Percentiles rank a stretch among this genome's conserved stretches.
Evolutionary conservation across 2,113 vertebrate genomes (phyloP).

Genomic region (Myotis yumanensis): DNA sequence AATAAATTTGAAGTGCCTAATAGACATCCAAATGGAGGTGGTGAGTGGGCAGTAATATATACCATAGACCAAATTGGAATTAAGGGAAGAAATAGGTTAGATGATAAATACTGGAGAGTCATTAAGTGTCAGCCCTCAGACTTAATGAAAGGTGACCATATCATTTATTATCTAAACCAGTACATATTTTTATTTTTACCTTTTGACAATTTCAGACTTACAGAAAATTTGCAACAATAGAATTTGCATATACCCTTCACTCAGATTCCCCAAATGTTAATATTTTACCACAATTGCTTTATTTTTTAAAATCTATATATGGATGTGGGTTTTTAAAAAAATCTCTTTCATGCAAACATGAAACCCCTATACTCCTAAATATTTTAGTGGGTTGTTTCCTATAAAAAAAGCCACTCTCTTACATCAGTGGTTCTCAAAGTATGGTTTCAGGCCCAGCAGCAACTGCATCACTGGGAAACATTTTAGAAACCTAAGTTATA

Average conservation of each 20-base stretch:
- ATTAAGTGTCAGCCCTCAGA: not conserved
- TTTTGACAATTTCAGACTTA: not conserved
- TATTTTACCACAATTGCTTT: not conserved
- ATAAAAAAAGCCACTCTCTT: not conserved
- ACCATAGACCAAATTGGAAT: not conserved
- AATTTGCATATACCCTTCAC: not conserved
- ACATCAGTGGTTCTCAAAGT: not conserved
- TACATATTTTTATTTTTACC: not conserved
- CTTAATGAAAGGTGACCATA: not conserved
- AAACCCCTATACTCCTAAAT: not conserved
- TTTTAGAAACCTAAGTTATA: not conserved
- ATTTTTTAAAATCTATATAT: not conserved
- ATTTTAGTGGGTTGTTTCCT: not conserved
- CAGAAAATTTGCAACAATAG: not conserved
- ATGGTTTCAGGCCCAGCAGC: not conserved
- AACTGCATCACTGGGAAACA: not conserved
- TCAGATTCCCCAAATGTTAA: conserved; percentile 15
- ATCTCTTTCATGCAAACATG: not conserved
- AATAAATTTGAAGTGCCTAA: not conserved
- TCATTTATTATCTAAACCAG: not conserved
- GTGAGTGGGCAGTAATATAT: not conserved
- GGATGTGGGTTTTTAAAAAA: not conserved
- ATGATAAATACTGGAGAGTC: not conserved
- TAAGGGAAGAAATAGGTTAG: not conserved
- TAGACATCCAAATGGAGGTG: not conserved